These are phyloP conservation scores for Lipotes vexillifer DNA, from an alignment of 2,113 vertebrate species.

Conservation along the genomic window DNA sequence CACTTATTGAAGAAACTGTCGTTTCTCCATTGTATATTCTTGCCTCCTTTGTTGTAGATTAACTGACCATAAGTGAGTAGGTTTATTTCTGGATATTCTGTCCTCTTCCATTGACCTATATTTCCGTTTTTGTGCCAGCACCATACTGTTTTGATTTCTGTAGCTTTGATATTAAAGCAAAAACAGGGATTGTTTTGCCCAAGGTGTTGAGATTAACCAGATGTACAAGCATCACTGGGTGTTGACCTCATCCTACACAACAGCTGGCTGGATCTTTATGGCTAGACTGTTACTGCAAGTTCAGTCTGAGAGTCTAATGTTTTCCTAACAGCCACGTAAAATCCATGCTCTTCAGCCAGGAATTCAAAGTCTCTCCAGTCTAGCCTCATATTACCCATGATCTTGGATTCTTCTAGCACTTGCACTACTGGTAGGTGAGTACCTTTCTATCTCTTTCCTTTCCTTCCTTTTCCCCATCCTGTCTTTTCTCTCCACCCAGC, in stretches of 20 bases:
- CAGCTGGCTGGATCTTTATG: fast-evolving
- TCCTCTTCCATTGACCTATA: not conserved
- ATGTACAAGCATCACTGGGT: fast-evolving
- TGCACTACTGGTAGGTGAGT: fast-evolving
- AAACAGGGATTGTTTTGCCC: fast-evolving
- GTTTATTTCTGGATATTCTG: not conserved
- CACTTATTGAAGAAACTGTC: not conserved
- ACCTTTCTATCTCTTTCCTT: not conserved
- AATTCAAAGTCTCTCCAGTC: fast-evolving
- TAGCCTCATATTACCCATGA: fast-evolving
- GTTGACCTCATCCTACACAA: not conserved
- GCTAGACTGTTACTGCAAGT: fast-evolving
- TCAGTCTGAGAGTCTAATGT: fast-evolving
- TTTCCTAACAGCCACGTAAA: fast-evolving
- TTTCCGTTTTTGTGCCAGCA: not conserved
- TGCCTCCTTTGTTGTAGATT: not conserved
- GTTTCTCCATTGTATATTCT: not conserved
- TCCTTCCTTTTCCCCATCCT: not conserved
- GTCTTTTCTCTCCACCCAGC: not conserved
- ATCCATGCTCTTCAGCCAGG: fast-evolving
- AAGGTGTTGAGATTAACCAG: not conserved
- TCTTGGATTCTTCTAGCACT: not conserved
- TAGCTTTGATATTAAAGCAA: not conserved
- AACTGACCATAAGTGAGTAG: not conserved
- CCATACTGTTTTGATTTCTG: not conserved